These are phyloP conservation scores for Orchesella cincta DNA, from an alignment of 1,140 invertebrate genomes.

Conservation along the genomic window DNA sequence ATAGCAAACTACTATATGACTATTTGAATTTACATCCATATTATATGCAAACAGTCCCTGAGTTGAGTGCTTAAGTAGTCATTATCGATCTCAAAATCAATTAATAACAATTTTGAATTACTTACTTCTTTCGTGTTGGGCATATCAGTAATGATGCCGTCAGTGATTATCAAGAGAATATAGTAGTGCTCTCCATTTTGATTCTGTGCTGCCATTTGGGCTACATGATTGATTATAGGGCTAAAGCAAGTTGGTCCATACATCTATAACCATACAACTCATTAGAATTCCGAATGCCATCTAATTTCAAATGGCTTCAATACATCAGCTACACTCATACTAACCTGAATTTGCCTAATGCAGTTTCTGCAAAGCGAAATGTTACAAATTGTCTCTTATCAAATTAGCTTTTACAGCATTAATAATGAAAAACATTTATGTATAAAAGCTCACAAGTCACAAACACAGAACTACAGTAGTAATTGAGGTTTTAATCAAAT, in stretches of 20 bases:
- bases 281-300: not conserved
- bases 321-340: not conserved
- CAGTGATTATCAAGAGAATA: conserved; percentile 68
- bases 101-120: not conserved
- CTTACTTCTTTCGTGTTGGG: conserved; percentile 62
- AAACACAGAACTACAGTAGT: too few species aligned
- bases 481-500: too few species aligned
- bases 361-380: conserved; percentile 52
- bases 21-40: too few species aligned
- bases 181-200: conserved; percentile 64
- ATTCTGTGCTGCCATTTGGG: conserved; percentile 57
- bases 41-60: too few species aligned
- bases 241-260: conserved; percentile 70
- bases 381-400: too few species aligned
- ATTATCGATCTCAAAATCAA: too few species aligned
- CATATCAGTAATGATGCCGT: conserved; percentile 71
- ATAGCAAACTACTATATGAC: too few species aligned
- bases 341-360: conserved; percentile 52
- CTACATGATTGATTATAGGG: conserved; percentile 65
- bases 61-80: too few species aligned
- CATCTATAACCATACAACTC: too few species aligned
- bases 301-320: not conserved
- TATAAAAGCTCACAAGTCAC: too few species aligned
- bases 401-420: too few species aligned
- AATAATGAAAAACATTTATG: too few species aligned